Base-by-base conservation (phyloP, 2,888 invertebrate species). In the Malachius bipustulatus region DNA sequence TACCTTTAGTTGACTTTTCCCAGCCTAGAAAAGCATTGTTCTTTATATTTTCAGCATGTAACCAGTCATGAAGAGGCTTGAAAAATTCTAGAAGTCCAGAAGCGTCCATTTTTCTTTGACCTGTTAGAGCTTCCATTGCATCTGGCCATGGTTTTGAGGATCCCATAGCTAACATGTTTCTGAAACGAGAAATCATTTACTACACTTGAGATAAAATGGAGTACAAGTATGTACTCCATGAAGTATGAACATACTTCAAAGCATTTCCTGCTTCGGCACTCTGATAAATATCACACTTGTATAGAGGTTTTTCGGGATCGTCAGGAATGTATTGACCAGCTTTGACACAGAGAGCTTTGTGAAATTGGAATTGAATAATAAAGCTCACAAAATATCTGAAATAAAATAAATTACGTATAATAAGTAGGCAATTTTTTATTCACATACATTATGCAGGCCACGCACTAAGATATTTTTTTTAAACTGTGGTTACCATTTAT, bases 291-390 rank as follows among this genome's bases (percentile, higher is more conserved):
- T 90, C 89, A 56, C 90, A 91, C 51, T 81, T 74, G 38, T 89
- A 81, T 14, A 91, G 68, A 8, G 82, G 77, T 57, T 78, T 75
- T 3, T 54, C 57, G 2, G 75, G 58, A 46, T 82, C 73, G 3
- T 67, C 66, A 0, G 80, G 77, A 38, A 77, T 78, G 46, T 83
- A 84, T 56, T 89, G 75, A 0, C 80, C 82, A 2, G 89, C 85
- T 47, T 78, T 73, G 44, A 73, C 74, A 44, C 87, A 87, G 12
- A 85, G 60, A 0, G 80, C 68, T 28, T 77, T 73, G 50, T 87
- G 83, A 60, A 87, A 84, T 62, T 85, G 85, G 66, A 85, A 87
- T 59, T 90, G 89, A 19, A 90, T 64, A 14, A 91, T 73, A 56
- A 73, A 79, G 11, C 82, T 80, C 13, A 88, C 75, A 55, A 77